Evolutionary conservation across 2,113 vertebrate genomes (phyloP).

Genomic region (Meleagris gallopavo): DNA sequence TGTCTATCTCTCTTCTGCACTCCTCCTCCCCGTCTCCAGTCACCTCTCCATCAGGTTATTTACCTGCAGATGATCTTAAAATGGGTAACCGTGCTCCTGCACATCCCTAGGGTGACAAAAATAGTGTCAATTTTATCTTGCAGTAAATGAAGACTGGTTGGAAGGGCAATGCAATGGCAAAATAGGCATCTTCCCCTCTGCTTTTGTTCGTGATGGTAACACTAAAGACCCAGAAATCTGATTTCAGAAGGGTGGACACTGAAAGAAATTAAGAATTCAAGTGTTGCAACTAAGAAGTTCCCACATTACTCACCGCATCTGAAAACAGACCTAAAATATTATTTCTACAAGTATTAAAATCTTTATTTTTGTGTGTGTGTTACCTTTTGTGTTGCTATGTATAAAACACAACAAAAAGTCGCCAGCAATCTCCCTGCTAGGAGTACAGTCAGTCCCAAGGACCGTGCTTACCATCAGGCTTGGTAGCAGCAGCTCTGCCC

Average conservation of each 20-base stretch:
- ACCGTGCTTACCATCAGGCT: neutral
- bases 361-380: neutral
- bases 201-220: constrained; percentile 76
- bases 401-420: neutral
- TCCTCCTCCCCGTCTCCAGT: neutral
- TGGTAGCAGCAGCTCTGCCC: neutral
- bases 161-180: constrained; percentile 90
- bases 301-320: neutral
- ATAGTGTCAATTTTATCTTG: neutral
- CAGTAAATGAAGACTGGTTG: constrained; percentile 94
- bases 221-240: neutral
- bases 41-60: neutral
- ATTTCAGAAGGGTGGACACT: neutral
- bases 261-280: neutral
- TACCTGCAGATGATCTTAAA: neutral
- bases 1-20: neutral
- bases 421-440: neutral
- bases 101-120: neutral
- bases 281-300: neutral
- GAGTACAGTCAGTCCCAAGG: neutral
- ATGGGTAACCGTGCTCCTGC: rapidly evolving
- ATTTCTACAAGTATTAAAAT: neutral
- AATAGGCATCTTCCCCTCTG: constrained; percentile 90
- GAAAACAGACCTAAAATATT: neutral
- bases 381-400: neutral